These are phyloP conservation scores for Meta bourneti DNA, from an alignment of 2,888 invertebrate genomes.

Conservation along the genomic window DNA sequence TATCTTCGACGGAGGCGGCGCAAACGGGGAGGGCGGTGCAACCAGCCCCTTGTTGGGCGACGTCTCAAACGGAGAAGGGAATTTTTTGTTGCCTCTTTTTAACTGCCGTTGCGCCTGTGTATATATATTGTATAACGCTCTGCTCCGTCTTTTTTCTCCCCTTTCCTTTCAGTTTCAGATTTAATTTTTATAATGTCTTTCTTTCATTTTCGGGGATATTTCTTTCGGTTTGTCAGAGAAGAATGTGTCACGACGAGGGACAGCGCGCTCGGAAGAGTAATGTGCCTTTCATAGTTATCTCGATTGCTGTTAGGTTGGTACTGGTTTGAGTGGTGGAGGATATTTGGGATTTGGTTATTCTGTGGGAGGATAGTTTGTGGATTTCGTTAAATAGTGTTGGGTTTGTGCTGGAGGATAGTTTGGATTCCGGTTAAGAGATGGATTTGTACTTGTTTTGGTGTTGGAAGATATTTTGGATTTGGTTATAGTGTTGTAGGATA, in stretches of 20 bases:
- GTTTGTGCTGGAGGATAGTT: too few species aligned
- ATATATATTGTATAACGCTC: constrained; percentile 43
- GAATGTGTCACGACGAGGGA: constrained; percentile 16
- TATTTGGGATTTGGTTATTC: background rate
- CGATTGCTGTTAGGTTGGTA: background rate
- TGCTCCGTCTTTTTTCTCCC: constrained; percentile 22
- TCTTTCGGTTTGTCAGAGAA: constrained; percentile 23
- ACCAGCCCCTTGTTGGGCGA: constrained; percentile 53
- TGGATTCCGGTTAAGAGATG: too few species aligned
- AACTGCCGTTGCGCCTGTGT: constrained; percentile 12
- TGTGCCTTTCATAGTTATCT: constrained; percentile 21
- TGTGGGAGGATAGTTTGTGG: too few species aligned
- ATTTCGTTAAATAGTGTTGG: too few species aligned
- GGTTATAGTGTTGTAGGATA: too few species aligned
- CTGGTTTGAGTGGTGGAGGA: background rate
- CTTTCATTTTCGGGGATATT: constrained; percentile 15
- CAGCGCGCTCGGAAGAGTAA: constrained; percentile 11
- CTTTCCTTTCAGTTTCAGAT: constrained; percentile 19
- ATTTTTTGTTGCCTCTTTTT: constrained; percentile 9
- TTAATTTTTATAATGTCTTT: constrained; percentile 63
- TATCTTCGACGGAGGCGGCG: constrained; percentile 74
- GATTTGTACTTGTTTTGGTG: too few species aligned
- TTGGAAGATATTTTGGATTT: too few species aligned
- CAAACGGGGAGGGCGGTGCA: constrained; percentile 63
- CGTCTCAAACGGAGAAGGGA: constrained; percentile 42